Conservation (phyloP, 2,113 vertebrate species). For the Paratilapia polleni region DNA sequence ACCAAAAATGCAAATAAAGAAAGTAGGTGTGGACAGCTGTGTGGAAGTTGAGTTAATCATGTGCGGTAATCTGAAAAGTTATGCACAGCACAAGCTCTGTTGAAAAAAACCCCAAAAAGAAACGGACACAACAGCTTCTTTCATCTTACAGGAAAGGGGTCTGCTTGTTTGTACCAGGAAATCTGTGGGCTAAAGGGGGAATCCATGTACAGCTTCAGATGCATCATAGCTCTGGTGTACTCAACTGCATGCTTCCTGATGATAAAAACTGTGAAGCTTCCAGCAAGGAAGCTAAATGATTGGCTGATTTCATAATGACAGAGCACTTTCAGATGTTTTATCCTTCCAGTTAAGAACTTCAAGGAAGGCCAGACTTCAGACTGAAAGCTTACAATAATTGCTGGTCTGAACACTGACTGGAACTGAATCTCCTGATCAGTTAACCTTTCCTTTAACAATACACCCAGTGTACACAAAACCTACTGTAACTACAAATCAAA, state of each 20-base stretch:
- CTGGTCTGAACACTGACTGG: not conserved
- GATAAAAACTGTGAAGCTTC: not conserved
- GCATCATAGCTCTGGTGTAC: not conserved
- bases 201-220: not conserved
- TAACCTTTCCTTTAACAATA: rapidly evolving
- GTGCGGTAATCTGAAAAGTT: not conserved
- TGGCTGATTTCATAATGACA: not conserved
- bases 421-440: not conserved
- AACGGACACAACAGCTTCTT: not conserved
- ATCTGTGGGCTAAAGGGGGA: not conserved
- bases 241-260: not conserved
- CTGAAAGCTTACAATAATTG: not conserved
- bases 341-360: not conserved
- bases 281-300: not conserved
- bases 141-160: not conserved
- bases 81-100: not conserved
- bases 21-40: not conserved
- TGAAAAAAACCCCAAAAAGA: not conserved
- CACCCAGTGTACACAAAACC: not conserved
- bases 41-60: rapidly evolving
- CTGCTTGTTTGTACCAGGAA: rapidly evolving
- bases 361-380: not conserved
- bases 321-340: not conserved
- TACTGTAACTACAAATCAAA: rapidly evolving
- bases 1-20: not conserved